Evolutionary conservation across 2,797 vertebrate species (phyloP), one percentile per base, ranked within the genome.

Genomic region (Fringilla coelebs): DNA sequence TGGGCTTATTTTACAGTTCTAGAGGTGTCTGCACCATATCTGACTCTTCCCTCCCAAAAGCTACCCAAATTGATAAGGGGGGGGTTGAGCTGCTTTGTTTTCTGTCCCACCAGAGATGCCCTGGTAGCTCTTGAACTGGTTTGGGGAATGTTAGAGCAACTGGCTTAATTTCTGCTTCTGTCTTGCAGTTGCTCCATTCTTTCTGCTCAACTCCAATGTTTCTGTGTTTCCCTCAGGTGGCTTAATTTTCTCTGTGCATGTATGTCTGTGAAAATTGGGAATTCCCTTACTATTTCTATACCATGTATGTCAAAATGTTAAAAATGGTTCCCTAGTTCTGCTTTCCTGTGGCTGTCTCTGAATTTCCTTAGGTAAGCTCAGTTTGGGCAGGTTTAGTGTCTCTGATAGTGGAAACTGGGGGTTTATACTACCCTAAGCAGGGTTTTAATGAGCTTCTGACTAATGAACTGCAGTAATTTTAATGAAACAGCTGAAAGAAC

Each of bases 241-340:
- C 66, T 95, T 90, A 75, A 63, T 91, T 95, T 84, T 83, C 80
- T 86, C 77, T 93, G 82, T 94, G 85, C 62, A 49, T 93, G 63
- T 80, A 9, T 94, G 68, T 83, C 76, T 91, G 73, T 89, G 88
- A 85, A 95, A 93, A 91, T 82, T 90, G 49, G 90, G 85, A 79
- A 90, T 95, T 94, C 85, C 85, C 43, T 93, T 91, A 5, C 40
- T 89, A 25, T 93, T 92, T 87, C 63, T 90, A 0, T 70, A 41
- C 48, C 62, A 12, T 76, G 73, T 62, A 52, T 93, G 71, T 91
- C 31, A 32, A 63, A 45, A 43, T 85, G 10, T 0, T 66, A 52
- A 48, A 81, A 83, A 48, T 82, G 55, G 2, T 32, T 94, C 88
- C 17, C 61, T 90, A 22, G 16, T 57, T 67, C 72, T 88, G 32